Conservation (phyloP, 2,888 invertebrate species). For the Maniola hyperantus region DNA sequence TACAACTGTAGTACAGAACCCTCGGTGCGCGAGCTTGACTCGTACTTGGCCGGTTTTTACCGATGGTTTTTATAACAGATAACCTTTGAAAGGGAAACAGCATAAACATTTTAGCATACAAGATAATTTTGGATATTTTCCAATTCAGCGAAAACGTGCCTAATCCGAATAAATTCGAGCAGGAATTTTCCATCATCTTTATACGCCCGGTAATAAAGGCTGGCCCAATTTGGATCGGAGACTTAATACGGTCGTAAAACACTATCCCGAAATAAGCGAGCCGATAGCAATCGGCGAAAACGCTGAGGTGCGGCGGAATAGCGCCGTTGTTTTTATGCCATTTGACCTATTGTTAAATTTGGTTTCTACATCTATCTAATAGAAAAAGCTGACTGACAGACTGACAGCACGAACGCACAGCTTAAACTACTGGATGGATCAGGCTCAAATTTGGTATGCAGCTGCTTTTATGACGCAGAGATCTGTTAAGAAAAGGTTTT, state of each 20-base stretch:
- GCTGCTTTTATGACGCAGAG: too few relatives aligned
- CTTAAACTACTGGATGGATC: too few relatives aligned
- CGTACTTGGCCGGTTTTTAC: too few relatives aligned
- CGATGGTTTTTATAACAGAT: neutral
- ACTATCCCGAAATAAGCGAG: constrained; percentile 45
- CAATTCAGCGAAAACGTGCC: constrained; percentile 38
- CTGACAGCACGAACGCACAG: too few relatives aligned
- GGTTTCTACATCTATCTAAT: too few relatives aligned
- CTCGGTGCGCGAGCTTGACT: too few relatives aligned
- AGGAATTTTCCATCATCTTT: constrained; percentile 48
- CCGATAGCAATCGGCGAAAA: constrained; percentile 39
- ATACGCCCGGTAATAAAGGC: constrained; percentile 46
- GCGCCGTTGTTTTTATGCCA: constrained; percentile 5
- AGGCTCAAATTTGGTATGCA: too few relatives aligned
- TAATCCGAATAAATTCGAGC: constrained; percentile 43
- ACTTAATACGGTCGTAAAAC: constrained; percentile 49
- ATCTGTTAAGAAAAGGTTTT: too few relatives aligned
- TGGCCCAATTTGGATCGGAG: constrained; percentile 46
- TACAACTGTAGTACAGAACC: too few relatives aligned
- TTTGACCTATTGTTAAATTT: constrained; percentile 11
- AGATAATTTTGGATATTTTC: constrained; percentile 32
- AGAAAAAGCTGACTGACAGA: too few relatives aligned
- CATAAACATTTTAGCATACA: constrained; percentile 17
- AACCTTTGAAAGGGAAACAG: constrained; percentile 3
- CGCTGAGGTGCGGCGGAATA: constrained; percentile 34